Evolutionary conservation across 2,797 vertebrate genomes (phyloP), one percentile per base, ranked within the genome.

Genomic region (Gila robusta): DNA sequence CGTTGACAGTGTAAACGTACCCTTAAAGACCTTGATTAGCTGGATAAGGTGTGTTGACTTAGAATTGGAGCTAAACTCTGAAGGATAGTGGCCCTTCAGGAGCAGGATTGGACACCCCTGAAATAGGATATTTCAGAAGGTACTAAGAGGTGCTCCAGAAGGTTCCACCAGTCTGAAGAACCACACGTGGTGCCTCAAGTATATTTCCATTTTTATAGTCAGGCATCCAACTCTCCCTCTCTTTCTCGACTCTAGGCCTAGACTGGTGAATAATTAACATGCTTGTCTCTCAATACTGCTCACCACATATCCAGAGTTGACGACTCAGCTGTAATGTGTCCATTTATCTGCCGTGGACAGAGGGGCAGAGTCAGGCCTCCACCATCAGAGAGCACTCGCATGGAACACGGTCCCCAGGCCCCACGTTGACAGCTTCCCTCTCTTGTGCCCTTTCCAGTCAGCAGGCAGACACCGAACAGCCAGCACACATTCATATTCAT

Each of bases 291-390:
- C 44, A 54, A 52, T 37, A 54, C 54, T 19, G 39, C 35, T 79
- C 39, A 23, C 64, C 14, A 2, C 28, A 71, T 47, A 89, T 89
- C 90, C 87, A 79, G 87, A 92, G 84, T 87, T 90, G 93, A 94
- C 54, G 90, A 93, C 89, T 93, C 92, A 91, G 92, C 92, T 91
- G 85, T 84, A 89, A 91, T 89, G 82, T 89, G 91, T 93, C 92
- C 91, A 91, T 94, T 93, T 93, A 85, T 93, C 90, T 91, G 85
- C 77, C 69, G 59, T 82, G 87, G 92, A 91, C 84, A 78, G 87
- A 70, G 87, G 86, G 88, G 90, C 73, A 16, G 87, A 90, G 87
- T 88, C 4, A 77, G 84, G 79, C 88, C 87, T 11, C 62, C 85
- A 32, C 70, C 87, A 28, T 67, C 52, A 87, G 77, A 87, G 64